Conservation (phyloP, 2,797 vertebrate species). For the Linurgus olivaceus region DNA sequence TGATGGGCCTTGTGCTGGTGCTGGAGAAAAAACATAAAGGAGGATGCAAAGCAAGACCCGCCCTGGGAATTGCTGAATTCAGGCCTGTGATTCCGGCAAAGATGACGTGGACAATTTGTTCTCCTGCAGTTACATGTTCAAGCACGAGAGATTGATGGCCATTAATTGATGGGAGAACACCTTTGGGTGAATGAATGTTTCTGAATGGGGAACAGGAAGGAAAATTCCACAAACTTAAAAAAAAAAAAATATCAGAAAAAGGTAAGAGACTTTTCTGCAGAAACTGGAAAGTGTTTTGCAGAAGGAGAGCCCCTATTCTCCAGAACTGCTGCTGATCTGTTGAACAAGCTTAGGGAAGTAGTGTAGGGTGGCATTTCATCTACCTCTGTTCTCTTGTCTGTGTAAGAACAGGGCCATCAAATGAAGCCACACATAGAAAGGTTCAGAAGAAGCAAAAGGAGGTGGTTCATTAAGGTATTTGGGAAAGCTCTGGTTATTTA, state of each 20-base stretch:
- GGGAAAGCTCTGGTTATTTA: background rate
- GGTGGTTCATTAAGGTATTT: background rate
- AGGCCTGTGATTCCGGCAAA: background rate
- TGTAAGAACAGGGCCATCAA: background rate
- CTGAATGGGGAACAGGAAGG: background rate
- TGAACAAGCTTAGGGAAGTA: background rate
- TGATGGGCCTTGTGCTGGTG: background rate
- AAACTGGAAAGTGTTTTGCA: background rate
- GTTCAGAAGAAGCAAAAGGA: background rate
- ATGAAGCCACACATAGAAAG: background rate
- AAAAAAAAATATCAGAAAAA: background rate
- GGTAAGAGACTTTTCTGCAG: background rate
- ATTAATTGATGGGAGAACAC: background rate
- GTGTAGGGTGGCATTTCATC: background rate
- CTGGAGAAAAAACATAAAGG: background rate
- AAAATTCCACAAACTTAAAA: background rate
- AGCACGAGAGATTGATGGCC: background rate
- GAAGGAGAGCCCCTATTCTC: background rate
- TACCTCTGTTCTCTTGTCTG: background rate
- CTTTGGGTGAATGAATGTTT: background rate
- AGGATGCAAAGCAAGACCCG: background rate
- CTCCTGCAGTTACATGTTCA: background rate
- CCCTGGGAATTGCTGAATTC: background rate
- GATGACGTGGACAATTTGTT: background rate
- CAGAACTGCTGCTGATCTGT: background rate